Evolutionary conservation across 2,888 invertebrate genomes (phyloP).

Genomic region (Thyatira batis): DNA sequence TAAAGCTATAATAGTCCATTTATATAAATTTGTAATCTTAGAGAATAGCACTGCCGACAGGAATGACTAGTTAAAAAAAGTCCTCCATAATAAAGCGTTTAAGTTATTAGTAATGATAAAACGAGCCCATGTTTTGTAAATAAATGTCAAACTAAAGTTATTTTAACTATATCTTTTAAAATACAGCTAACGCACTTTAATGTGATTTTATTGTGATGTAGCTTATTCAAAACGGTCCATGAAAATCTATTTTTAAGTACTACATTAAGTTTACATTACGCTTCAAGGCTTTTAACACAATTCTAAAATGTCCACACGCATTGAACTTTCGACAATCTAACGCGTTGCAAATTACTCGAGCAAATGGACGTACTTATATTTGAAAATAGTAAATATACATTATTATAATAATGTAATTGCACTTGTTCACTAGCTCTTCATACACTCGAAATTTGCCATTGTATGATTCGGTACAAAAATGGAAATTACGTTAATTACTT

Average conservation of each 20-base stretch:
- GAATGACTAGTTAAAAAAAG: neutral
- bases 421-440: slow-evolving; percentile 63
- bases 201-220: neutral
- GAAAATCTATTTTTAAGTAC: slow-evolving; percentile 11
- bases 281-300: slow-evolving; percentile 8
- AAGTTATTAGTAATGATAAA: neutral
- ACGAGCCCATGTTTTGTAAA: neutral
- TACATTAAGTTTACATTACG: slow-evolving; percentile 15
- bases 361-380: slow-evolving; percentile 62
- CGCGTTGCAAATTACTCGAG: slow-evolving; percentile 54
- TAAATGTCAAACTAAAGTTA: neutral
- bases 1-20: too few relatives aligned
- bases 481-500: slow-evolving; percentile 1
- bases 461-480: slow-evolving; percentile 2
- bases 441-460: slow-evolving; percentile 44
- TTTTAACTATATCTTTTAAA: too few relatives aligned
- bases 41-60: neutral
- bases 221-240: neutral
- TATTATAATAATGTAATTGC: slow-evolving; percentile 70
- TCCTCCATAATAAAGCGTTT: neutral
- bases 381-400: slow-evolving; percentile 57
- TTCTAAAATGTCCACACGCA: slow-evolving; percentile 32
- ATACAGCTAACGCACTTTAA: neutral
- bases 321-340: slow-evolving; percentile 28
- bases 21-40: neutral